A percentile compares a stretch with the other conserved stretches of the same genome.
Conservation (phyloP, 2,797 vertebrate genomes). For the Nothura maculosa region DNA sequence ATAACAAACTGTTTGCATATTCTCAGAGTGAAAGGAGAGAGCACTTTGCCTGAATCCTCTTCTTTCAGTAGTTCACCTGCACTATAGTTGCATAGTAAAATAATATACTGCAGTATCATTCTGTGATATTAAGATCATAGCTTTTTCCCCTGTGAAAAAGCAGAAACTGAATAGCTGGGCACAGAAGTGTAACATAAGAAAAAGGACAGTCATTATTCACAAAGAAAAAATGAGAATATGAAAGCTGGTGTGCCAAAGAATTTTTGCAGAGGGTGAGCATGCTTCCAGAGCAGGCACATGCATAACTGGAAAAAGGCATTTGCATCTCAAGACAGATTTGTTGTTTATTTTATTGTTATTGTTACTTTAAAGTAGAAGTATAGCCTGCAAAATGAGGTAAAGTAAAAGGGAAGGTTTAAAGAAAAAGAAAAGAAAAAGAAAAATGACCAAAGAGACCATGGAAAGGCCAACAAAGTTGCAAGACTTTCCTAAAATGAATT, state of each 20-base stretch:
- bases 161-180: slow-evolving; percentile 33
- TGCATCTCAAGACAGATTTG: slow-evolving; percentile 36
- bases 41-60: not conserved
- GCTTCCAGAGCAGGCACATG: not conserved
- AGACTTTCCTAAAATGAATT: not conserved
- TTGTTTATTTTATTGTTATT: slow-evolving; percentile 24
- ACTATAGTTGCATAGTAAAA: not conserved
- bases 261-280: slow-evolving; percentile 9
- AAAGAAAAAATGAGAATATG: slow-evolving; percentile 46
- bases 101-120: not conserved
- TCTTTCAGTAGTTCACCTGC: not conserved
- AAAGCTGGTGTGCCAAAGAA: not conserved
- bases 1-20: not conserved
- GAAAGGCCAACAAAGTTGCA: not conserved
- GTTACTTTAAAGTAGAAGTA: not conserved
- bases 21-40: not conserved
- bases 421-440: not conserved
- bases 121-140: not conserved
- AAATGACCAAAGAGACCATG: not conserved
- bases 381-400: not conserved
- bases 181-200: slow-evolving; percentile 39
- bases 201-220: slow-evolving; percentile 36
- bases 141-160: slow-evolving; percentile 33
- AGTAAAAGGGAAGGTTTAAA: not conserved
- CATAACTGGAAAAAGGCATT: slow-evolving; percentile 4